Base-by-base conservation (phyloP, 1,140 invertebrate genomes). In the Myzus persicae region DNA sequence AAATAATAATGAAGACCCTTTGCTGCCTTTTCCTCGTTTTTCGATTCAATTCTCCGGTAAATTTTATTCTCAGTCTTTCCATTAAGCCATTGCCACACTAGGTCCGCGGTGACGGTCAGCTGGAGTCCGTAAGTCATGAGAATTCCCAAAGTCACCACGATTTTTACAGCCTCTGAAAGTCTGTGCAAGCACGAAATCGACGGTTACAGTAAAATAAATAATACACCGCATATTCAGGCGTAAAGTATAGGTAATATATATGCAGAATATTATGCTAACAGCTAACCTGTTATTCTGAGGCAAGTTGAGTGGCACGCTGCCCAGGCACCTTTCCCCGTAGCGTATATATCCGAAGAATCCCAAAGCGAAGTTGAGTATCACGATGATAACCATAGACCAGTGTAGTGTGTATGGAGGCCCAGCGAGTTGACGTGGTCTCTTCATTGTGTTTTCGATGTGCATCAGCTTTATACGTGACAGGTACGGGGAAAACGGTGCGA, bases 331-430 rank as follows among this genome's bases (percentile, higher is more conserved):
- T 46, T 97, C 96, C 38, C 97, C 97, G 94, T 97, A 99, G 82
- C 96, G 97, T n/a, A 98, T 95, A 95, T 98, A 99, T 40, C 98
- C 98, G 93, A 98, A 96, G 95, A 99, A 98, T 46, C 98, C 98
- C 42, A 99, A 95, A 26, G 97, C 95, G 94, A 98, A 97, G 94
- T 99, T 99, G 18, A 98, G 96, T 31, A 97, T 94, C 14, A 97
- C 97, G 1, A 99, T 98, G 3, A 97, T 97, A 1, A 97, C 96
- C 98, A 99, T 99, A 48, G 98, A 97, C 94, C 97, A 96, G 94
- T 98, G 99, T 20, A 99, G 95, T 2, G 99, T 93, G 81, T 85
- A 98, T 46, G 97, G 97, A 87, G 97, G 95, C 11, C 98, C 97
- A 11, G 97, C 96, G 95, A 99, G 98, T 93, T 97, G 96, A 93